These are phyloP conservation scores for Brachynemurus nebulosus DNA, from an alignment of 2,888 invertebrate species.

Conservation along the genomic window DNA sequence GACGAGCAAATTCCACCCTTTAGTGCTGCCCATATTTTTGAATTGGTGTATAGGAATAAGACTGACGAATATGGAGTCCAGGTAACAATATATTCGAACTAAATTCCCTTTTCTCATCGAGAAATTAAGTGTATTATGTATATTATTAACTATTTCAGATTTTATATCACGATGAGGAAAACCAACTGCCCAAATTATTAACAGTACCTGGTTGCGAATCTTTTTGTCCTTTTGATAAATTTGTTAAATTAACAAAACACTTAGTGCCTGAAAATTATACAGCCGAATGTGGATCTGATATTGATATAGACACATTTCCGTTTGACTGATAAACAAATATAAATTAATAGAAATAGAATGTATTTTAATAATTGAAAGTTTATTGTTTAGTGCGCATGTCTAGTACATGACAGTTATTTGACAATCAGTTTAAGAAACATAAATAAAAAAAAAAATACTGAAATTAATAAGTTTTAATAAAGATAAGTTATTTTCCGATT, in stretches of 20 bases:
- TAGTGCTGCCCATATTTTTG: conserved; percentile 26
- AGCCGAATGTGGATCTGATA: conserved; percentile 25
- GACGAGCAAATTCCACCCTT: conserved; percentile 30
- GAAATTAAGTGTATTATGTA: neutral
- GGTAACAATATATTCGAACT: too few species aligned
- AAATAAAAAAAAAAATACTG: too few species aligned
- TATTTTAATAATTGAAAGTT: neutral
- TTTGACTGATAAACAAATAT: conserved; percentile 2
- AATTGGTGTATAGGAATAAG: conserved; percentile 23
- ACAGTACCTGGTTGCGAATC: conserved; percentile 23
- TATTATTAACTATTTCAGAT: too few species aligned
- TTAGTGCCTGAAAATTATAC: conserved; percentile 28
- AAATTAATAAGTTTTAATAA: too few species aligned
- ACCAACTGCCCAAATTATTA: conserved; percentile 21
- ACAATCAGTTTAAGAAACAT: too few species aligned
- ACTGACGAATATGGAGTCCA: conserved; percentile 24
- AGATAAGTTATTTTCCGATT: too few species aligned
- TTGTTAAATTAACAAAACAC: conserved; percentile 22
- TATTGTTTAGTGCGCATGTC: too few species aligned
- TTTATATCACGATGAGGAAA: conserved; percentile 23
- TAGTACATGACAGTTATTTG: too few species aligned
- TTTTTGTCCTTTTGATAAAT: conserved; percentile 25
- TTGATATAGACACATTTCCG: conserved; percentile 19
- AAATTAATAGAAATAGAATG: neutral
- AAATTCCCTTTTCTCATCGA: neutral